phyloP scores from a whole-genome alignment of 2,797 vertebrate species.

The Limnodromus scolopaceus region DNA sequence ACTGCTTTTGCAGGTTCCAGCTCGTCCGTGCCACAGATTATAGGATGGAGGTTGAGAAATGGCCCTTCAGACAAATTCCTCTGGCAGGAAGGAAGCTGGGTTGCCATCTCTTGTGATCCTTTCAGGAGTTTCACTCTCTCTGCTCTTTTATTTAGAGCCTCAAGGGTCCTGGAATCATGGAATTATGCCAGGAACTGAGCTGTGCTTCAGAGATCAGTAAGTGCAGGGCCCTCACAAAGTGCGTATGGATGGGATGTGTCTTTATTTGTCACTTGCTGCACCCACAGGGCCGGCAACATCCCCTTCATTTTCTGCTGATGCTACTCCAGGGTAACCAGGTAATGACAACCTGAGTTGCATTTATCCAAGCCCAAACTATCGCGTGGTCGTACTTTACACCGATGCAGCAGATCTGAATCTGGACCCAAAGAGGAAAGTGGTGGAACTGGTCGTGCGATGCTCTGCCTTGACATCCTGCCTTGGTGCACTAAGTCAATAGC shows the following conservation, averaged over 20 bases:
- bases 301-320: neutral
- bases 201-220: neutral
- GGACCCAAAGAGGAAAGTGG: neutral
- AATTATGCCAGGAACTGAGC: neutral
- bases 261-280: neutral
- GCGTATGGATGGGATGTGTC: accelerated
- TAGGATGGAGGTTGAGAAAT: neutral
- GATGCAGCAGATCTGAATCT: neutral
- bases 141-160: neutral
- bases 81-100: neutral
- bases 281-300: neutral
- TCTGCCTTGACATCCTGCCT: neutral
- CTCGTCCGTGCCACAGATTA: neutral
- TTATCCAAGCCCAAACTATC: neutral
- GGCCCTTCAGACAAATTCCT: neutral
- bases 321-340: neutral
- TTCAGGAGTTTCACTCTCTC: neutral
- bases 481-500: neutral
- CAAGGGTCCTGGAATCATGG: neutral
- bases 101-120: neutral
- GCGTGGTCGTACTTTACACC: accelerated
- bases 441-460: neutral
- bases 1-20: neutral
- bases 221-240: neutral
- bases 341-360: neutral